Percentiles rank a stretch among this genome's conserved stretches.
Evolutionary conservation across 2,113 vertebrate species (phyloP).

Genomic region (Phaethornis superciliosus): DNA sequence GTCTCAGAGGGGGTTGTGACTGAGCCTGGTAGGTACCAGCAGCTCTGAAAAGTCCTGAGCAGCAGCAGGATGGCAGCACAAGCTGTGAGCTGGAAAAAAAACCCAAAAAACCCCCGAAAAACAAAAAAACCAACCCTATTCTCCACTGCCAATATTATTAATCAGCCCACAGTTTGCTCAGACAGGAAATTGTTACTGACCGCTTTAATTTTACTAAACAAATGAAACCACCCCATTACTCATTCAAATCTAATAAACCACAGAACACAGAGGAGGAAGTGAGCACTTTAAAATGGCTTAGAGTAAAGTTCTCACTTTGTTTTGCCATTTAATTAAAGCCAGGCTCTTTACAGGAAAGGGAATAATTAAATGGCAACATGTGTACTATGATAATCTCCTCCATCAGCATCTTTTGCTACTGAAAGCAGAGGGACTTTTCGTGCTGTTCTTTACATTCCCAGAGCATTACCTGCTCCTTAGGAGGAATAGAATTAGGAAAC

Average conservation of each 20-base stretch:
- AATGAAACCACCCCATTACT: slow-evolving; percentile 67
- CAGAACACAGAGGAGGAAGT: slow-evolving; percentile 65
- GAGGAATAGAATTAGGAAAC: not conserved
- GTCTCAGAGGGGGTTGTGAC: not conserved
- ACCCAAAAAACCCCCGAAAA: too few species aligned
- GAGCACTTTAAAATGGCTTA: slow-evolving; percentile 44
- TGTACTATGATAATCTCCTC: not conserved
- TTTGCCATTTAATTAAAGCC: slow-evolving; percentile 65
- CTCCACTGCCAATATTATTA: slow-evolving; percentile 37
- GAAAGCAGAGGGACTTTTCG: not conserved
- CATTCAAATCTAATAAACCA: slow-evolving; percentile 68
- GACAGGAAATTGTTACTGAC: slow-evolving; percentile 69
- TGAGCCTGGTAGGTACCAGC: not conserved
- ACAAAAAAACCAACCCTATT: not conserved
- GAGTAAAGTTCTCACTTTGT: slow-evolving; percentile 64
- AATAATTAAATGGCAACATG: slow-evolving; percentile 50
- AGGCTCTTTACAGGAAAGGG: slow-evolving; percentile 55
- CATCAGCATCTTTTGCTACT: not conserved
- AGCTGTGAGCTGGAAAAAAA: not conserved
- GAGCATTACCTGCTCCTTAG: not conserved
- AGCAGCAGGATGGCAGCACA: not conserved
- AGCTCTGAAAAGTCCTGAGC: slow-evolving; percentile 16
- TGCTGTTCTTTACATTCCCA: not conserved
- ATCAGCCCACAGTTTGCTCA: slow-evolving; percentile 23
- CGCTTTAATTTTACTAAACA: slow-evolving; percentile 67